Evolutionary conservation across 2,113 vertebrate species (phyloP).

Genomic region (Suncus etruscus): DNA sequence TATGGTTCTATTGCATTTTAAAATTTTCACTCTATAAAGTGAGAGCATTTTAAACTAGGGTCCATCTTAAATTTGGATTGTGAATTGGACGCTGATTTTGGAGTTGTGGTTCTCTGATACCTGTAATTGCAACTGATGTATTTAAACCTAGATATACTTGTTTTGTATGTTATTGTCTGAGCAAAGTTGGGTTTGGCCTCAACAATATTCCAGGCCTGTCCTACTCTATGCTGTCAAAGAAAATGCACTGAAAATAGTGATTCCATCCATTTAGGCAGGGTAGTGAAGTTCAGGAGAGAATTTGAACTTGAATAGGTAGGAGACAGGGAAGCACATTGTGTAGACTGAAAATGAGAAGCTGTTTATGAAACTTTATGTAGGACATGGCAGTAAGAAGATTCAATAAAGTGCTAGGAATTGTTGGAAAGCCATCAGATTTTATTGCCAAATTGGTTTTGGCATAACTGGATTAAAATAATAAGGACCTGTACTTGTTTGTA

Average conservation of each 20-base stretch:
- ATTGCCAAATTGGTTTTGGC: neutral
- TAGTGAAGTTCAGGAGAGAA: neutral
- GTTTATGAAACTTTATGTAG: neutral
- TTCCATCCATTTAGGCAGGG: neutral
- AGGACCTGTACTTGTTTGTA: neutral
- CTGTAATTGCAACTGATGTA: neutral
- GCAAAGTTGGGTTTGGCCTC: too few species aligned
- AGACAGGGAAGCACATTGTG: neutral
- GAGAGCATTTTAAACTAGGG: neutral
- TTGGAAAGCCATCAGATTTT: neutral
- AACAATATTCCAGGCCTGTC: too few species aligned
- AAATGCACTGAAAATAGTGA: too few species aligned
- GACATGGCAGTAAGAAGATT: neutral
- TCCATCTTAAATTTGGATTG: neutral
- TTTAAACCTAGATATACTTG: too few species aligned
- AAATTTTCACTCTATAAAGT: too few species aligned
- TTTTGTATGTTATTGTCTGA: too few species aligned
- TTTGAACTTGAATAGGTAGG: neutral
- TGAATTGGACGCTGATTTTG: neutral
- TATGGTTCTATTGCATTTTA: neutral
- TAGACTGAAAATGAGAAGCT: neutral
- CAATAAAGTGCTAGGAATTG: neutral
- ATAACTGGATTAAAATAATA: constrained; percentile 8
- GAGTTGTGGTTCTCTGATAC: neutral
- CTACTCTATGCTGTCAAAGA: too few species aligned